These are phyloP conservation scores for Cylloceria caligata DNA, from an alignment of 2,888 invertebrate species.

Conservation along the genomic window DNA sequence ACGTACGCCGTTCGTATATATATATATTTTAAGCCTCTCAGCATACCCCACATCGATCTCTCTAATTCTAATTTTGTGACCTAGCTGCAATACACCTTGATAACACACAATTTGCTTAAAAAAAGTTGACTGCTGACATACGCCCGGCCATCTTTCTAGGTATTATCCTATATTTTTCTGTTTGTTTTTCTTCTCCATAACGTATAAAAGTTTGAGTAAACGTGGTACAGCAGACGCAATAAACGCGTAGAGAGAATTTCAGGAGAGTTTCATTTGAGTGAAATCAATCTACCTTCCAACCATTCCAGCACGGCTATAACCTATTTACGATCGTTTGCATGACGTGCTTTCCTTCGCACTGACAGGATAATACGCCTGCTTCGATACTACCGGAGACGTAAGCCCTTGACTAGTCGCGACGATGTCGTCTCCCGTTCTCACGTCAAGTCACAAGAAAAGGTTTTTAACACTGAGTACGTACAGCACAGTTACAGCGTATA, in stretches of 20 bases:
- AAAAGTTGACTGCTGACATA: background rate
- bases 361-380: constrained; percentile 63
- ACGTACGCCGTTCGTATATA: too few species aligned
- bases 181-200: background rate
- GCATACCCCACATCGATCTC: too few species aligned
- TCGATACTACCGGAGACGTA: constrained; percentile 45
- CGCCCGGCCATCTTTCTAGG: background rate
- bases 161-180: background rate
- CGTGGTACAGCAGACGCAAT: background rate
- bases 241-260: constrained; percentile 13
- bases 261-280: constrained; percentile 34
- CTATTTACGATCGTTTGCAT: constrained; percentile 65
- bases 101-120: background rate
- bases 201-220: background rate
- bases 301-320: constrained; percentile 37
- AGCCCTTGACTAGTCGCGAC: constrained; percentile 53
- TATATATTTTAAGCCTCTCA: too few species aligned
- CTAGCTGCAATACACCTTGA: background rate
- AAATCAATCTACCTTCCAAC: constrained; percentile 43
- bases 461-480: constrained; percentile 50
- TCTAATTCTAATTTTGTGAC: too few species aligned
- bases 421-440: constrained; percentile 49
- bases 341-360: constrained; percentile 57
- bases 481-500: constrained; percentile 15
- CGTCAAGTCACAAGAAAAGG: constrained; percentile 45